Evolutionary conservation across 2,113 vertebrate genomes (phyloP).

Genomic region (Lycaon pictus): DNA sequence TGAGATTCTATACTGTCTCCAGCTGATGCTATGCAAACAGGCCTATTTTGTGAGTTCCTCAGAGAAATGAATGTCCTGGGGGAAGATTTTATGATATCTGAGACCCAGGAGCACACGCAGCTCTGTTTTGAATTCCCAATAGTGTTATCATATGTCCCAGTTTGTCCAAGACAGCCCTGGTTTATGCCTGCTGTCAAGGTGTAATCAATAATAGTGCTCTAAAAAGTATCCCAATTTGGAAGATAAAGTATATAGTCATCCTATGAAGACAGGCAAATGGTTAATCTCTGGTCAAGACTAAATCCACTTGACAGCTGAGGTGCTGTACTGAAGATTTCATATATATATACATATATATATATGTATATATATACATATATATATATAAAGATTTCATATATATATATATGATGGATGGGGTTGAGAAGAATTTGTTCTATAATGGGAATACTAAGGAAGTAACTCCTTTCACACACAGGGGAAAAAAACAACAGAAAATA

Average conservation of each 20-base stretch:
- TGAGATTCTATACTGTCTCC: not conserved
- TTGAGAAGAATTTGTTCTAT: not conserved
- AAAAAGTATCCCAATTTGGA: slow-evolving; percentile 67
- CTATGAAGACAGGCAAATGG: slow-evolving; percentile 37
- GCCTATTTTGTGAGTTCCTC: not conserved
- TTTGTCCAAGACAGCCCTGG: slow-evolving; percentile 47
- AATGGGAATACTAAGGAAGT: slow-evolving; percentile 39
- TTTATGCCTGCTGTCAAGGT: slow-evolving; percentile 70
- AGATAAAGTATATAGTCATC: slow-evolving; percentile 60
- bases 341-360: not conserved
- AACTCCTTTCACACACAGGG: not conserved
- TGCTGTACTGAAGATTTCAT: slow-evolving; percentile 47
- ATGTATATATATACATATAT: not conserved
- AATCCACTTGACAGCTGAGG: slow-evolving; percentile 54
- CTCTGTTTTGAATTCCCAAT: slow-evolving; percentile 60
- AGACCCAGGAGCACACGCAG: not conserved
- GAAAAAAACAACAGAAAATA: not conserved
- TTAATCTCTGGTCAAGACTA: slow-evolving; percentile 49
- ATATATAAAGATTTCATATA: slow-evolving; percentile 41
- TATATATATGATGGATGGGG: not conserved
- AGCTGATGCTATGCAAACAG: not conserved
- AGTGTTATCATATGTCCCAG: slow-evolving; percentile 35
- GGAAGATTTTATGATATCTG: slow-evolving; percentile 31
- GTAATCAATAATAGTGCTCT: slow-evolving; percentile 69
- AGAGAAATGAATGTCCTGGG: not conserved